Evolutionary conservation across 1,140 invertebrate species (phyloP), one percentile per base, ranked within the genome.

Genomic region (Dolichoris vasculosae): DNA sequence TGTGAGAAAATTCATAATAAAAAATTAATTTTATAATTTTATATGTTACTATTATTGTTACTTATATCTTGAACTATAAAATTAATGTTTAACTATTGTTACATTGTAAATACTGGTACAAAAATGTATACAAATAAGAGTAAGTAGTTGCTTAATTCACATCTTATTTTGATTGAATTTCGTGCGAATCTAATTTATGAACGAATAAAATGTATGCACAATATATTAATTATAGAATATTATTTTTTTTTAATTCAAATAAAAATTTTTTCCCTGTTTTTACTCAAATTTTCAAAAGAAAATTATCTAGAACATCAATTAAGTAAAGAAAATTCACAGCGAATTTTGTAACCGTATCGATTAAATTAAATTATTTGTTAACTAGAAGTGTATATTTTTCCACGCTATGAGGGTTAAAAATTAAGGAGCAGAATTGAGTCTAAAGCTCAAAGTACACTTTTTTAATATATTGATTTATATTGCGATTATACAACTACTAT

Each of bases 301-400:
- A 38, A 51, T 59, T 26, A 64, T 84, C 63, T 20, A 30, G 30
- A 73, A 79, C 46, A 73, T 85, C 30, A 23, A 79, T 81, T 55
- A 32, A 63, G 55, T 59, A 86, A 82, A 32, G 6, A 82, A 86
- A 78, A 46, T 67, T 86, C 8, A 43, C 71, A 76, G 73, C 43
- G 71, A 76, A 82, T 59, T 85, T 82, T 82, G 69, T 67, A 85
- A 73, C 8, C 20, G 35, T 80, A 80, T 75, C 30, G 7, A 73
- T 79, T 59, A 73, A 59, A 83, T 77, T 83, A 77, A 83, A 85
- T 82, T 76, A 76, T 85, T 81, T 67, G 40, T 85, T 85, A 26
- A 76, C 48, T 85, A 76, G 51, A 81, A 78, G 78, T 59, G 46
- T 85, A 80, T 80, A 80, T 85, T 85, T 85, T 85, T 83, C 51